Evolutionary conservation across 2,113 vertebrate genomes (phyloP), one percentile per base, ranked within the genome.

Genomic region (Sebastes fasciatus): DNA sequence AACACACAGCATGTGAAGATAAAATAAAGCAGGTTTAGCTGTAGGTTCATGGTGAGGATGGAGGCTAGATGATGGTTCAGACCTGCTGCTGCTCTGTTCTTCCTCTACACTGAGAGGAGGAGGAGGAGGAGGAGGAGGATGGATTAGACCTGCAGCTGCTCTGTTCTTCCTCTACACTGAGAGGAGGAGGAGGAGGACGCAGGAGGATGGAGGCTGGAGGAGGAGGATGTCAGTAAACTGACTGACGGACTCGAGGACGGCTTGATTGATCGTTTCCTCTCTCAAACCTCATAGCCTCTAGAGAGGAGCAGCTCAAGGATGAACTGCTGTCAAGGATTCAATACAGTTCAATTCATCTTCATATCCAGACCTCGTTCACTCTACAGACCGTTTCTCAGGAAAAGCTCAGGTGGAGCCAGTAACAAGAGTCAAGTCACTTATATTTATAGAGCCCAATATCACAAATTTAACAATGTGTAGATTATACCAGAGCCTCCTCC

Each of bases 251-350:
- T 62, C 40, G 45, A 45, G 34, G 64, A 43, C 26, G 1, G 12
- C 21, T 26, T 63, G 66, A 82, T 34, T 77, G 55, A 77, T 52
- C 16, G 1, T 34, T 12, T 58, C 49, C 68, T 58, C 34, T 14
- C 11, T 70, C 21, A 68, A 9, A 45, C 17, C n/a, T 11, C 11
- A 12, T 11, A 23, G 43, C 34, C 34, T 34, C 34, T 34, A 34
- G 34, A 34, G 34, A 34, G 34, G 34, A 34, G 34, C 34, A 34
- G 34, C 34, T 34, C 34, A 34, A 34, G 34, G 34, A 34, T 34
- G 34, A 34, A 34, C 34, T 34, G 34, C 34, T 34, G 34, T 34
- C 34, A 34, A 34, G 34, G 34, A 34, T 34, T 34, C 34, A 34
- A 34, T 34, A 34, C 34, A 34, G 34, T 34, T 34, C 34, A 34